phyloP scores from a whole-genome alignment of 2,888 invertebrate genomes.

The Conus canariensis region DNA sequence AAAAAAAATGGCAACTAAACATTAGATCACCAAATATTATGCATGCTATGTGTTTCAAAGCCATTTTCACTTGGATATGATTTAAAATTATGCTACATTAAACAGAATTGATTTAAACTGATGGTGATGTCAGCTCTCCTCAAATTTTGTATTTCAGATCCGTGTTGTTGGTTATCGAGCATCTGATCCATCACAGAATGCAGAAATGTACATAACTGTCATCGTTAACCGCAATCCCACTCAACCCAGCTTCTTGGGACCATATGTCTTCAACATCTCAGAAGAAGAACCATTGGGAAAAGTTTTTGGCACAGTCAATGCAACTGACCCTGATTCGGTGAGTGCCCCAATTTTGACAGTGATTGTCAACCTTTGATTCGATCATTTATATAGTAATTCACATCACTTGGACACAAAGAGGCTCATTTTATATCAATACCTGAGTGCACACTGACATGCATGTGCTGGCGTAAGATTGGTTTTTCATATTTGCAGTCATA shows the following conservation, averaged over 20 bases:
- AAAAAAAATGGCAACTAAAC: too few relatives aligned
- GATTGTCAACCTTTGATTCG: too few relatives aligned
- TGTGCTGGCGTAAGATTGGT: not conserved
- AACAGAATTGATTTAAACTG: too few relatives aligned
- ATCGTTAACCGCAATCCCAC: constrained; percentile 62
- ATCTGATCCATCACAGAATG: constrained; percentile 58
- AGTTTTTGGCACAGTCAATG: constrained; percentile 66
- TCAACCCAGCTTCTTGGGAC: constrained; percentile 59
- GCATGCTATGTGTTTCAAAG: too few relatives aligned
- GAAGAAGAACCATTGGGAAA: constrained; percentile 60
- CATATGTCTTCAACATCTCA: constrained; percentile 59
- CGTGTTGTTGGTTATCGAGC: constrained; percentile 68
- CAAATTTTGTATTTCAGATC: constrained; percentile 49
- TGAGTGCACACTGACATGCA: too few relatives aligned
- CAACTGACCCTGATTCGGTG: constrained; percentile 66
- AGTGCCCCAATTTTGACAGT: constrained; percentile 41
- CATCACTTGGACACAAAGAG: too few relatives aligned
- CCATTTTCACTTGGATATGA: too few relatives aligned
- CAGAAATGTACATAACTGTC: constrained; percentile 62
- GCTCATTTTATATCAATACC: too few relatives aligned
- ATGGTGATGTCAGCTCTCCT: too few relatives aligned
- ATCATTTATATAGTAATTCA: too few relatives aligned
- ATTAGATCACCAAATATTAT: too few relatives aligned
- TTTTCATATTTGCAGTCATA: not conserved
- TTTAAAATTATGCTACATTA: too few relatives aligned